Evolutionary conservation across 1,140 invertebrate genomes (phyloP).

Genomic region (Semibalanus balanoides): DNA sequence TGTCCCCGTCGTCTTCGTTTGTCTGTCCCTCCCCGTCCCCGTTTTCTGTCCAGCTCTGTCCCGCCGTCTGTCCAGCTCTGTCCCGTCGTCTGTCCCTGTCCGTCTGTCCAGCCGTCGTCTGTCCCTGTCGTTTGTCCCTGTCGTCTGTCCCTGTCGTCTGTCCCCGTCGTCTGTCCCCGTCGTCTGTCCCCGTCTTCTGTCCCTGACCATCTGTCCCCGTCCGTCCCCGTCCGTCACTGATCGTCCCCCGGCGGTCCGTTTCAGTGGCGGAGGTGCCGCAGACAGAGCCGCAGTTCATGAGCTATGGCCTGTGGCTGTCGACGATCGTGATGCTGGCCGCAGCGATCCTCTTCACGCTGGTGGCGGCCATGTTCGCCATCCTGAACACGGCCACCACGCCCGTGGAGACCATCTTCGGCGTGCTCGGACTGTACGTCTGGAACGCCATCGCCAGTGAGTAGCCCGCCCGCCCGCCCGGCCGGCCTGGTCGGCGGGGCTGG

Average conservation of each 20-base stretch:
- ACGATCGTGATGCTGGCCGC: conserved; percentile 48
- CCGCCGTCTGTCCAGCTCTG: no score
- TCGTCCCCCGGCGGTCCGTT: conserved; percentile 12
- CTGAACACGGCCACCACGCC: conserved; percentile 61
- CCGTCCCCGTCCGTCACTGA: background rate
- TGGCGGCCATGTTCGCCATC: conserved; percentile 55
- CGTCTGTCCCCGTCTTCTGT: background rate
- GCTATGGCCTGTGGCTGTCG: conserved; percentile 52
- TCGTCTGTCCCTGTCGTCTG: no score
- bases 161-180: no score
- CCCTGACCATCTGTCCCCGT: background rate
- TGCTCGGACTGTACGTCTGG: conserved; percentile 64
- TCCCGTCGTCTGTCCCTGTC: no score
- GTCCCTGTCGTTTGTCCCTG: no score
- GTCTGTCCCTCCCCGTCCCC: no score
- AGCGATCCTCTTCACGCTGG: conserved; percentile 47
- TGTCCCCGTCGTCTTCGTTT: no score
- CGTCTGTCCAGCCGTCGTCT: no score
- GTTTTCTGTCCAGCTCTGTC: no score
- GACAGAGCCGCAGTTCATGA: conserved; percentile 47
- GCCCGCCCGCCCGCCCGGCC: background rate
- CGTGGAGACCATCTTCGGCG: conserved; percentile 50
- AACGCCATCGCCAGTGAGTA: conserved; percentile 55
- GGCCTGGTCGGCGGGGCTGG: no score
- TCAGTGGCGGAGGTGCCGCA: conserved; percentile 44